These are phyloP conservation scores for Ranitomeya variabilis DNA, from an alignment of 2,113 vertebrate genomes.

Conservation along the genomic window DNA sequence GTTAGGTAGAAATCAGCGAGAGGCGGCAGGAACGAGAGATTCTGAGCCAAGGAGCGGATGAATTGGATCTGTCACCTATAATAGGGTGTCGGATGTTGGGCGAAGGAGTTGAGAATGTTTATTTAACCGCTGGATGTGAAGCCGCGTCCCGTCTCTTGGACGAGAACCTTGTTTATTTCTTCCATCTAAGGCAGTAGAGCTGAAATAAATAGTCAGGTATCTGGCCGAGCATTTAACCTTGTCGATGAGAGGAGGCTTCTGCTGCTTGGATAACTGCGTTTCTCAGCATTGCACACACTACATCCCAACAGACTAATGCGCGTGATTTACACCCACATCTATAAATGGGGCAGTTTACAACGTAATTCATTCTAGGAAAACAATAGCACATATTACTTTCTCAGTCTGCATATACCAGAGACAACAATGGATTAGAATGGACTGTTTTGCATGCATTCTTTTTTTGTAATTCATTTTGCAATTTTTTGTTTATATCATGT, in stretches of 20 bases:
- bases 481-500: not conserved
- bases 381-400: not conserved
- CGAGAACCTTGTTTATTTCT: conserved; percentile 44
- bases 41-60: conserved; percentile 51
- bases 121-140: conserved; percentile 52
- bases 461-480: not conserved
- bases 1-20: not conserved
- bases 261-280: conserved; percentile 16
- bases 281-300: not conserved
- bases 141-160: conserved; percentile 20
- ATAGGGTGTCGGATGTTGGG: conserved; percentile 56
- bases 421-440: not conserved
- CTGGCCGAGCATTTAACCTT: conserved; percentile 23
- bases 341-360: conserved; percentile 13
- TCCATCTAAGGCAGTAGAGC: conserved; percentile 29
- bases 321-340: not conserved
- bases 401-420: not conserved
- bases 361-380: not conserved
- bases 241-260: conserved; percentile 4
- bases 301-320: conserved; percentile 17
- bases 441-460: too few species aligned
- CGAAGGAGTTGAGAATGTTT: conserved; percentile 52
- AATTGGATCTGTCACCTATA: conserved; percentile 57
- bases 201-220: conserved; percentile 48
- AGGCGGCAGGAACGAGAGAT: conserved; percentile 43